A percentile compares a stretch with the other conserved stretches of the same genome.
phyloP scores from a whole-genome alignment of 1,140 invertebrate species.

The Metaphire vulgaris region DNA sequence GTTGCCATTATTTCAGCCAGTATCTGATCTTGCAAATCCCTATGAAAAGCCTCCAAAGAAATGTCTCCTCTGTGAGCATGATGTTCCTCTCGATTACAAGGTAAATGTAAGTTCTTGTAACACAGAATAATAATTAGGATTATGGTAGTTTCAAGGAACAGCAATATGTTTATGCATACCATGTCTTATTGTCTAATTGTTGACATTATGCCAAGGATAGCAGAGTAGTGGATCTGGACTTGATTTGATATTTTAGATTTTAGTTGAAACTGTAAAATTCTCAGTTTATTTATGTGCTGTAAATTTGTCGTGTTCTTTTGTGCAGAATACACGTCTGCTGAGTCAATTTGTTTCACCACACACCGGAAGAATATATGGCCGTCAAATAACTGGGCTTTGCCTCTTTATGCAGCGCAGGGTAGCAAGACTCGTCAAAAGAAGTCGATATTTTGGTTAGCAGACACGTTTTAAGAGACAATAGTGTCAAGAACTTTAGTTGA shows the following conservation, averaged over 20 bases:
- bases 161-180: neutral
- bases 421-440: conserved; percentile 31
- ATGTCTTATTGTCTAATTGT: neutral
- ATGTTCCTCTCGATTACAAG: conserved; percentile 77
- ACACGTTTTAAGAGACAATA: neutral
- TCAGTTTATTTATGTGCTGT: conserved; percentile 15
- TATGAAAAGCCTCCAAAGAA: conserved; percentile 65
- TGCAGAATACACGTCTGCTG: conserved; percentile 72
- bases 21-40: conserved; percentile 71
- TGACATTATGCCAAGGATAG: too few relatives aligned
- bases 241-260: too few relatives aligned
- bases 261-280: too few relatives aligned
- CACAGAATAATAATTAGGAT: neutral
- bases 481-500: neutral
- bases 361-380: conserved; percentile 79
- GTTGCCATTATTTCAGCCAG: conserved; percentile 45
- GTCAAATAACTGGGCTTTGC: conserved; percentile 71
- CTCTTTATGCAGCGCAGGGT: conserved; percentile 31
- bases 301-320: neutral
- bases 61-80: conserved; percentile 81
- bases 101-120: conserved; percentile 32
- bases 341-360: conserved; percentile 90
- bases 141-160: neutral
- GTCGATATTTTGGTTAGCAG: conserved; percentile 39
- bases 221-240: too few relatives aligned